A percentile compares a stretch with the other conserved stretches of the same genome.
These are phyloP conservation scores for Cheirogaleus medius DNA, from an alignment of 2,113 vertebrate species.

Conservation along the genomic window DNA sequence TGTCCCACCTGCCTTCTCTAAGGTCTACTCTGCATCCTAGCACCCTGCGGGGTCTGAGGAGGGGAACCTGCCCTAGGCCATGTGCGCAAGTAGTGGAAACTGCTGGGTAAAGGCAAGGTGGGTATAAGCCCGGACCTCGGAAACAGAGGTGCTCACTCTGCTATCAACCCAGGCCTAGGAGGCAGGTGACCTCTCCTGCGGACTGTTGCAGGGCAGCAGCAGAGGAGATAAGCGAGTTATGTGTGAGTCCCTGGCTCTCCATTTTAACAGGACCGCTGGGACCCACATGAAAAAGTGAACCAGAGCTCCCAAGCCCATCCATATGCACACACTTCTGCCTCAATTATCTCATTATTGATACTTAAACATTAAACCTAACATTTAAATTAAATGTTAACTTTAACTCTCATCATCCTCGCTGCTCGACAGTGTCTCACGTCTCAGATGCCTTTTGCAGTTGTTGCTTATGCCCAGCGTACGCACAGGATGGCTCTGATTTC, in stretches of 20 bases:
- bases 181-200: background rate
- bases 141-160: background rate
- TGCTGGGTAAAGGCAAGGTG: background rate
- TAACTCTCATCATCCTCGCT: background rate
- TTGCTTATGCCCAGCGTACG: background rate
- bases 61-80: background rate
- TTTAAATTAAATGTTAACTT: background rate
- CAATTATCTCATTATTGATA: background rate
- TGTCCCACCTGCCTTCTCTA: background rate
- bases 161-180: background rate
- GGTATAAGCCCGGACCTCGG: background rate
- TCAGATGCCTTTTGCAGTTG: background rate
- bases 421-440: background rate
- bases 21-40: background rate
- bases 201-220: background rate
- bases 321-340: background rate
- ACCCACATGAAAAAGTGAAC: background rate
- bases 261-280: background rate
- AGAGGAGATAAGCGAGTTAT: background rate
- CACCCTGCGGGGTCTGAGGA: fast-evolving
- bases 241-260: background rate
- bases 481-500: slow-evolving; percentile 66
- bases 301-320: background rate
- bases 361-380: background rate
- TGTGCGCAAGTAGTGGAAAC: fast-evolving